A percentile compares a stretch with the other conserved stretches of the same genome.
Conservation (phyloP, 2,888 invertebrate species). For the Quadriops clusia region DNA sequence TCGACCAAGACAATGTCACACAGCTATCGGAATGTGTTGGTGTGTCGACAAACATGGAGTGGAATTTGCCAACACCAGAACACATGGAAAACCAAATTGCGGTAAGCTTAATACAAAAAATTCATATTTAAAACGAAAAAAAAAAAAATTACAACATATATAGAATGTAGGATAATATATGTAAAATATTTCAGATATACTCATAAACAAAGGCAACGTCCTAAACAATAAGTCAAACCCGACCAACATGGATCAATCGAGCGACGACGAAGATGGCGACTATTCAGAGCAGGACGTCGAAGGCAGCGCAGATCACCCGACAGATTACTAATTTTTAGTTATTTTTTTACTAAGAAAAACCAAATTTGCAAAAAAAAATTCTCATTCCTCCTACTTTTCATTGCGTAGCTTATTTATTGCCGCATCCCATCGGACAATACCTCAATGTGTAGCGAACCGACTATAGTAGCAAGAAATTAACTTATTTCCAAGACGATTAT, state of each 20-base stretch:
- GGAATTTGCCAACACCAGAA: slow-evolving; percentile 74
- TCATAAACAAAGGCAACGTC: slow-evolving; percentile 23
- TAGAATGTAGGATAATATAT: slow-evolving; percentile 1
- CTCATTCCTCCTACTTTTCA: slow-evolving; percentile 9
- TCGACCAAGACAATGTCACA: slow-evolving; percentile 76
- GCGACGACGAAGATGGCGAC: slow-evolving; percentile 61
- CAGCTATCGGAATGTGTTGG: slow-evolving; percentile 82
- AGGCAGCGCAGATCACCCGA: slow-evolving; percentile 64
- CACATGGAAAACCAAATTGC: slow-evolving; percentile 68
- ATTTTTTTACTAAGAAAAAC: no score
- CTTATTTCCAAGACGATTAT: no score
- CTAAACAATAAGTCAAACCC: slow-evolving; percentile 15
- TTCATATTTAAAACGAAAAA: no score
- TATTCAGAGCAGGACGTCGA: slow-evolving; percentile 58
- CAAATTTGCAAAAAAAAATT: no score
- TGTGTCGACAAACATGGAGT: slow-evolving; percentile 88
- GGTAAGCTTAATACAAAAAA: slow-evolving; percentile 41
- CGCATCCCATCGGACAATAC: no score
- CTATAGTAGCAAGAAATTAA: no score
- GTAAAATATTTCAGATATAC: slow-evolving; percentile 19
- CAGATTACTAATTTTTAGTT: slow-evolving; percentile 69
- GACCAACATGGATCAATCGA: slow-evolving; percentile 43
- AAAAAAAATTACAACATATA: slow-evolving; percentile 2
- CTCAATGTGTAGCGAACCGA: no score
- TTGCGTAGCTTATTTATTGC: slow-evolving; percentile 8